Base-by-base conservation (phyloP, 2,888 invertebrate species). In the Mesorhabditis belari region DNA sequence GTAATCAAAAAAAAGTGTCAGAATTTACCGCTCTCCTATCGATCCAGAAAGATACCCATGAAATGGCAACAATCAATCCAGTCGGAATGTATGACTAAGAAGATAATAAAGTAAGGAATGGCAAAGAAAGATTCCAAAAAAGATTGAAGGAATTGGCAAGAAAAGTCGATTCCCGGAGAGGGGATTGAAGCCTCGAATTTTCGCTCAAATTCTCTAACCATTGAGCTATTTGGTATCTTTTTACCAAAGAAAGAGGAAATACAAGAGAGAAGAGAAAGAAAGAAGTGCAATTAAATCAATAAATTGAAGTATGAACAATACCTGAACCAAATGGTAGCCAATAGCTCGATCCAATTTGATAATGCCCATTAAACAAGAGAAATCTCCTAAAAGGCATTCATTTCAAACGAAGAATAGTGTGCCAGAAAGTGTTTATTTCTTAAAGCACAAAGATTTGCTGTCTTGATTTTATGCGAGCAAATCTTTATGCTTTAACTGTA, bases 241-340 rank as follows among this genome's bases (percentile, higher is more conserved):
- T n/a, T n/a, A n/a, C n/a, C n/a, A n/a, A n/a, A n/a, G n/a, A n/a
- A n/a, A n/a, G n/a, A n/a, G n/a, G n/a, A n/a, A n/a, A n/a, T n/a
- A n/a, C n/a, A n/a, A n/a, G n/a, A n/a, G n/a, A n/a, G n/a, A n/a
- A n/a, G n/a, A n/a, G n/a, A n/a, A n/a, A n/a, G n/a, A n/a, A n/a
- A n/a, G n/a, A n/a, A n/a, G n/a, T n/a, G n/a, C n/a, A n/a, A n/a
- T n/a, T n/a, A n/a, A n/a, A n/a, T n/a, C n/a, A n/a, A n/a, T n/a
- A n/a, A n/a, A n/a, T n/a, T n/a, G n/a, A n/a, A n/a, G n/a, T n/a
- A n/a, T n/a, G n/a, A n/a, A n/a, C n/a, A 19, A 3, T 21, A 65
- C 65, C 62, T 68, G 76, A 3, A 85, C 85, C 66, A 85, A 74
- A 74, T 85, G 85, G 72, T 84, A 85, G n/a, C 85, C 85, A 21